These are phyloP conservation scores for Lucilia sericata DNA, from an alignment of 1,140 invertebrate genomes.

Conservation along the genomic window DNA sequence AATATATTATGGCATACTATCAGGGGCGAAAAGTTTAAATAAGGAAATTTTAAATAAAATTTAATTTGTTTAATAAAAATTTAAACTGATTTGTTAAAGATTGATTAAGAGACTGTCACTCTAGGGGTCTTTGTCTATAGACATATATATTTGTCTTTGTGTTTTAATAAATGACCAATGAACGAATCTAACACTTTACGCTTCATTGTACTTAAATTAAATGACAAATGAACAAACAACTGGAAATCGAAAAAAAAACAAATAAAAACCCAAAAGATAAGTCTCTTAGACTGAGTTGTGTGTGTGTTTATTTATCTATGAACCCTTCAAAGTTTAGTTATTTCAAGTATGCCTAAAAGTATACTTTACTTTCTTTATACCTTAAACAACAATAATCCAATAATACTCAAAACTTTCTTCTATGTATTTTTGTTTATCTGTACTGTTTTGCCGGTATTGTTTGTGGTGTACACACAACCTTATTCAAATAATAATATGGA, in stretches of 20 bases:
- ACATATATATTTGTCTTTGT: neutral
- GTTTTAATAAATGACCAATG: neutral
- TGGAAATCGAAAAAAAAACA: neutral
- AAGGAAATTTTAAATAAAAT: too few species aligned
- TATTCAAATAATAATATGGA: neutral
- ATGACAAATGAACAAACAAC: neutral
- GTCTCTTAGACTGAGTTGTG: neutral
- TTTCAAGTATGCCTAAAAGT: constrained; percentile 34
- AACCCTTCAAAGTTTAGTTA: constrained; percentile 7
- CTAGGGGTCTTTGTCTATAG: neutral
- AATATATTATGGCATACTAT: constrained; percentile 23
- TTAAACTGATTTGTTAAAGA: too few species aligned
- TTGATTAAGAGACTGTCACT: too few species aligned
- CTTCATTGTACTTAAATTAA: constrained; percentile 5
- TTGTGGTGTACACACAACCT: neutral
- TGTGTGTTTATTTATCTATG: neutral
- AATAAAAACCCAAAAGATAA: neutral
- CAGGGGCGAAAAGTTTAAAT: neutral
- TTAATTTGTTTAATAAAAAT: too few species aligned
- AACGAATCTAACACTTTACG: constrained; percentile 13
- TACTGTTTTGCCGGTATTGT: neutral
- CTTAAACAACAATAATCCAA: constrained; percentile 22
- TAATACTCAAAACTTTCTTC: constrained; percentile 14
- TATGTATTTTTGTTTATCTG: neutral
- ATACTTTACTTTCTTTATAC: constrained; percentile 25